Evolutionary conservation across 2,888 invertebrate species (phyloP), one percentile per base, ranked within the genome.

Genomic region (Axea sp.): DNA sequence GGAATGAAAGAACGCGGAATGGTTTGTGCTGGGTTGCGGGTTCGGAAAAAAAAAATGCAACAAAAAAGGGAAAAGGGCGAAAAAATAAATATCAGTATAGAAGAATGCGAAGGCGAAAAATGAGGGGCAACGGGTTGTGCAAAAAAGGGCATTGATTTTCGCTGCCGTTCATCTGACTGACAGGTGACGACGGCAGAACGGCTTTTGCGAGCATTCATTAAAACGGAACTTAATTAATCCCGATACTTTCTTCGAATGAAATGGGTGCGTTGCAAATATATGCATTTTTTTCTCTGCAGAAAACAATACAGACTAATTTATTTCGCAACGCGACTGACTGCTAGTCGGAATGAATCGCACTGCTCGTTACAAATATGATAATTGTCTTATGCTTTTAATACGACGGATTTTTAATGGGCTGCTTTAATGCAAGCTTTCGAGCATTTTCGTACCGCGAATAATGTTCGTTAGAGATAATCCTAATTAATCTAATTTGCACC

Each of bases 1-100:
- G n/a, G n/a, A n/a, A n/a, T 77, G 76, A 78, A 78, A 76, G 75
- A 76, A 75, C 64, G 67, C 51, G n/a, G 12, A 35, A 45, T 19
- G 39, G 49, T 49, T 62, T 37, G 49, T 62, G 37, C 39, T 37
- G 28, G 60, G 59, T 33, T 19, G 19, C 11, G 31, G 8, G 22
- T n/a, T 12, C 11, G 33, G 17, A 35, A 17, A 3, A 9, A 35
- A 12, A 37, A 15, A 1, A 28, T 17, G 22, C 22, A 2, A 22
- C 0, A 6, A 9, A 19, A 28, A 28, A 3, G 7, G 6, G 7
- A 6, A 28, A 28, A n/a, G 2, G 2, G 8, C 1, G 2, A 28
- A 9, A 28, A 9, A 28, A 28, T 28, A 28, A 28, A 28, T 28
- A 28, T 28, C 28, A 9, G 28, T 19, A 19, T 24, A 33, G 37